Evolutionary conservation across 1,140 invertebrate species (phyloP), one percentile per base, ranked within the genome.

Genomic region (Cotesia vestalis): DNA sequence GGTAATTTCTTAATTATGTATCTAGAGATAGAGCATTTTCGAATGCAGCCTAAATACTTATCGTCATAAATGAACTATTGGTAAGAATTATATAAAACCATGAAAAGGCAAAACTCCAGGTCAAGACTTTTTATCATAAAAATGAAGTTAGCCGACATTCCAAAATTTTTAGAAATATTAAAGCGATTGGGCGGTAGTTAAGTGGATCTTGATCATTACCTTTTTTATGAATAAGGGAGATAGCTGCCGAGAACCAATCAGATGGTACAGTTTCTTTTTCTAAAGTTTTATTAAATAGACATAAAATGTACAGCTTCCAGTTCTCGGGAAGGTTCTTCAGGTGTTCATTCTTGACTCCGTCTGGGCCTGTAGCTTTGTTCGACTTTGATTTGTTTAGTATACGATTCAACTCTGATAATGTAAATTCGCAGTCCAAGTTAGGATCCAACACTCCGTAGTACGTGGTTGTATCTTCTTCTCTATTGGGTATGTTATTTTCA

Each of bases 131-230:
- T 17, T 17, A 17, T 17, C 17, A 17, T 17, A 17, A 17, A 17
- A 17, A n/a, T n/a, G n/a, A n/a, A 17, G 17, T 17, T 17, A 17
- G 17, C 17, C 17, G 77, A 2, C 52, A 46, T 72, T 79, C 77
- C 3, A 79, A n/a, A 0, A 76, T 68, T 2, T 75, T 78, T 76
- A 0, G 17, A 17, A 17, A 17, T 17, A 78, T 20, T 6, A 80
- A 51, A 1, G 78, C 68, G 6, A 80, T 80, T 1, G 67, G 63
- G 46, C 78, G 67, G 51, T 78, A 80, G 46, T 79, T 80, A n/a
- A 8, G 5, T 12, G 78, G 78, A 36, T 77, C 60, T 8, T 9
- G 11, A 17, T 1, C 3, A 38, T 76, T 72, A 4, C 79, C 75
- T 67, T 77, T 78, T 59, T 79, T 80, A 36, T 76, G 36, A 2